Evolutionary conservation across 2,113 vertebrate species (phyloP), one percentile per base, ranked within the genome.

Genomic region (Anguilla japonica): DNA sequence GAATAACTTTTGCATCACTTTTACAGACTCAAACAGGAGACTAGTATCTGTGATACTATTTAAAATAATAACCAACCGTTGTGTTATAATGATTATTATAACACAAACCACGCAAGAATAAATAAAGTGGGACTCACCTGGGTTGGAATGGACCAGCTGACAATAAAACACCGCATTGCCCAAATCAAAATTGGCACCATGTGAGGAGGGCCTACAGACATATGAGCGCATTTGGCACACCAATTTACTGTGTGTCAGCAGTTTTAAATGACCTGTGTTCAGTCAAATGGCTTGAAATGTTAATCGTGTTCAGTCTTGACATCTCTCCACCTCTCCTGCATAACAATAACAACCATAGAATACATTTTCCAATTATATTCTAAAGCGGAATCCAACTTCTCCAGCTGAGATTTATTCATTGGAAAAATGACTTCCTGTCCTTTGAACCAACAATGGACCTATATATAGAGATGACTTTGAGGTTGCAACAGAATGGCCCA

Each of bases 391-490:
- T 75, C 53, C 18, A 83, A 7, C 39, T 67, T 16, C 39, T 9
- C 60, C 83, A 84, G 83, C 56, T 71, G 57, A 60, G 40, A 43
- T 84, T 67, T 67, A 84, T 84, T 29, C 83, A 84, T 84, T 20
- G 78, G 57, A 26, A 67, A 34, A 71, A 71, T 67, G 41, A 84
- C 40, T 46, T 84, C 83, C 60, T 41, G 71, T 84, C 83, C 67
- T 43, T 43, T 84, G 60, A 41, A 43, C 83, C 71, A 60, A 84
- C 83, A 84, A 84, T 71, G 60, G 67, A 57, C n/a, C 83, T 41
- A 75, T 11, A 75, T 75, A 75, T 75, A 75, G 71, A 84, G 41
- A 67, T 71, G 39, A 67, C 67, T 67, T 84, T 71, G 41, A 75
- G n/a, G n/a, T 75, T n/a, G 26, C 11, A 0, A 34, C 4, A 75